Evolutionary conservation across 2,113 vertebrate species (phyloP), one percentile per base, ranked within the genome.

Genomic region (Eidolon helvum): DNA sequence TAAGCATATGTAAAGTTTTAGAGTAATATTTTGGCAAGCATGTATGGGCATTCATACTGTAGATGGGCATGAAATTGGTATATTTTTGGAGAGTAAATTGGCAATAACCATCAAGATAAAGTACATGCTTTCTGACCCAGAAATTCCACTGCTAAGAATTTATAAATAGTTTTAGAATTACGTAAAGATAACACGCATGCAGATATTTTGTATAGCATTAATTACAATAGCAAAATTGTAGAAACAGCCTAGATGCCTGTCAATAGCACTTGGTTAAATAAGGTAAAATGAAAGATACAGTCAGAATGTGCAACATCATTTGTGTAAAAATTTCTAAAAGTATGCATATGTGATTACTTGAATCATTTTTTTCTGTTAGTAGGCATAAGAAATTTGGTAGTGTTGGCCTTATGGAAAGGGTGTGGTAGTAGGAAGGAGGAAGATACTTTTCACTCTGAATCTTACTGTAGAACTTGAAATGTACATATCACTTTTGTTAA

Each of bases 381-480:
- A 66, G 18, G 21, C 35, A 38, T 14, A 43, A 63, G 40, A 59
- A 78, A 78, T 91, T 83, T 72, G 24, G 28, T 74, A 89, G 66
- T 91, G 50, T 24, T 85, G 50, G 38, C 61, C 40, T 66, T 85
- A 61, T 28, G n/a, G n/a, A 91, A 71, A 78, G 48, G 33, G 35
- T 3, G 24, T 55, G 85, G 4, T 78, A 53, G 53, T 14, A 75
- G 40, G 57, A 10, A 16, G 19, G 40, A 40, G n/a, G 74, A 77
- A 30, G n/a, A 53, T 71, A 48, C 43, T 72, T 92, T 89, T 45
- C 30, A 94, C 72, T 84, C 40, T 94, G 69, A 55, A 79, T 57
- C 74, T 80, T 68, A 61, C 48, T 61, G 0, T 89, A 40, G 65
- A 94, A 89, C 15, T 72, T 94, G 78, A 94, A 94, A 86, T 68